These are phyloP conservation scores for Cavia porcellus DNA, from an alignment of 2,113 vertebrate species.

Conservation along the genomic window DNA sequence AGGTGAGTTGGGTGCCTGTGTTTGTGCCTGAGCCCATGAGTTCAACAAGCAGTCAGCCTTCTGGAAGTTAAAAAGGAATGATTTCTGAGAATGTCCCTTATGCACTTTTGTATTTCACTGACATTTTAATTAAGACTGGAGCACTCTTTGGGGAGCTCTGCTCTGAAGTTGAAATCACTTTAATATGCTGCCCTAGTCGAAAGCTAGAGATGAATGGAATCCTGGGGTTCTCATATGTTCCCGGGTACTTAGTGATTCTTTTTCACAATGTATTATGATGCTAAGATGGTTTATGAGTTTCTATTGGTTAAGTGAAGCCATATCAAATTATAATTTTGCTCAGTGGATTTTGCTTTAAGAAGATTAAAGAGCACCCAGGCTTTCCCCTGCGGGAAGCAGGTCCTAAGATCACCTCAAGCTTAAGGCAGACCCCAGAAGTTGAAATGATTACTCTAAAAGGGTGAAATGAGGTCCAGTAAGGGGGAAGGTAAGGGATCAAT, in stretches of 20 bases:
- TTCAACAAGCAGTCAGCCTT: conserved; percentile 69
- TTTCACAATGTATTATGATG: conserved; percentile 88
- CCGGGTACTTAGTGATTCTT: conserved; percentile 88
- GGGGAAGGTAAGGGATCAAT: neutral
- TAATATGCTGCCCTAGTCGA: conserved; percentile 88
- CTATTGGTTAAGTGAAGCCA: conserved; percentile 88
- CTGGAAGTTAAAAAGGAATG: conserved; percentile 82
- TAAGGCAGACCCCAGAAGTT: neutral
- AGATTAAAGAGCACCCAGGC: conserved; percentile 87
- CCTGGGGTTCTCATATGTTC: conserved; percentile 88
- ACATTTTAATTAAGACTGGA: conserved; percentile 90
- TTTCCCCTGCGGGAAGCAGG: conserved; percentile 69
- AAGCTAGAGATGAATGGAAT: conserved; percentile 87
- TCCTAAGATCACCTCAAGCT: neutral
- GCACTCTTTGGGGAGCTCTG: conserved; percentile 88
- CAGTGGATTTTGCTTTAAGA: conserved; percentile 89
- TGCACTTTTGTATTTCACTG: conserved; percentile 88
- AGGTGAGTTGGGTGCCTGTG: neutral
- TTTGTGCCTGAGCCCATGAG: neutral
- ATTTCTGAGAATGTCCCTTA: conserved; percentile 84
- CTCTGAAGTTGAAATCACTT: conserved; percentile 90
- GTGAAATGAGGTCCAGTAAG: neutral
- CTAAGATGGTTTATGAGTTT: conserved; percentile 88
- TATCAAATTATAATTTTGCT: conserved; percentile 90
- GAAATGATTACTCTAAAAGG: neutral